Conservation (phyloP, 1,140 invertebrate genomes). For the Riptortus pedestris region DNA sequence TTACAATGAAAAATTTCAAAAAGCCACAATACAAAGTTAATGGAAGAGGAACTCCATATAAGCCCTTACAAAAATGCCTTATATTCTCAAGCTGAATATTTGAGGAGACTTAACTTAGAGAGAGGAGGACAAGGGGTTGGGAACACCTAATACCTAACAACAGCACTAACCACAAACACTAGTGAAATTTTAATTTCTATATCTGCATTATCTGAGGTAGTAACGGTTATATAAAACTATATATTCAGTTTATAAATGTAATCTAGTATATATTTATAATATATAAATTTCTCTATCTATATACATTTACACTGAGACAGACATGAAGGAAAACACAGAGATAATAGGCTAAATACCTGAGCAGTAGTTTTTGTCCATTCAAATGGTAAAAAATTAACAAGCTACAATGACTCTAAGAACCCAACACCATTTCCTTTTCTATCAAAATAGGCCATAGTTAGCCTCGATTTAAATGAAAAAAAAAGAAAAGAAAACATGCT, state of each 20-base stretch:
- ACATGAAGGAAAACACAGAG: not conserved
- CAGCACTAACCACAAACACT: not conserved
- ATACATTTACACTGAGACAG: not conserved
- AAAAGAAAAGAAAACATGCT: too few species aligned
- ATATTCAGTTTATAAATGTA: not conserved
- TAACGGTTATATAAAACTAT: conserved; percentile 12
- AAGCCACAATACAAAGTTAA: not conserved
- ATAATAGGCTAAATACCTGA: conserved; percentile 15
- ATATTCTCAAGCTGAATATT: not conserved
- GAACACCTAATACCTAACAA: not conserved
- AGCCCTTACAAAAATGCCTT: conserved; percentile 1
- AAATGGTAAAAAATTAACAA: not conserved
- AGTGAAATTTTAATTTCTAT: not conserved
- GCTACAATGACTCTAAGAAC: not conserved
- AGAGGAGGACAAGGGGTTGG: not conserved
- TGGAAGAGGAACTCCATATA: conserved; percentile 20
- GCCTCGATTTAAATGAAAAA: not conserved
- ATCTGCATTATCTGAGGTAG: conserved; percentile 1
- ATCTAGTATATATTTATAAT: not conserved
- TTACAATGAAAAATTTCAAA: not conserved
- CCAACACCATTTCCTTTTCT: conserved; percentile 3
- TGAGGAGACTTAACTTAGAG: not conserved
- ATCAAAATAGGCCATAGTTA: not conserved
- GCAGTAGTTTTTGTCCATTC: not conserved
- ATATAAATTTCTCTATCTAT: not conserved